A percentile compares a stretch with the other conserved stretches of the same genome.
phyloP scores from a whole-genome alignment of 2,797 vertebrate genomes.

The Distichodus sexfasciatus region DNA sequence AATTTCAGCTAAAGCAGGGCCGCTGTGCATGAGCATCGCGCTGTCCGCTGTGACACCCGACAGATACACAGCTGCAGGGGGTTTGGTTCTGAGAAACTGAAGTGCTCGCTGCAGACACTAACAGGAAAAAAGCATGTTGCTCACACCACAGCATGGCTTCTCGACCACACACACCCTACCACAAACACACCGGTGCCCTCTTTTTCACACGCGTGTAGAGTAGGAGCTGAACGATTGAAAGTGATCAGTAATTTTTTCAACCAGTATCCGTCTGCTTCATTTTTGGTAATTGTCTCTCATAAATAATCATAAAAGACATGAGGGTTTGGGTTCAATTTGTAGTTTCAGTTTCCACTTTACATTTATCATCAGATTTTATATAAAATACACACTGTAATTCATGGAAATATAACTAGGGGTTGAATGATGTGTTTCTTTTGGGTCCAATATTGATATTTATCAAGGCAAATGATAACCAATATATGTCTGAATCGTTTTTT shows the following conservation, averaged over 20 bases:
- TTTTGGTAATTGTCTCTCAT: no score
- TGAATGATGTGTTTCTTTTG: no score
- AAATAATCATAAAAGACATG: no score
- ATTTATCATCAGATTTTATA: no score
- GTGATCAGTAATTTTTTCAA: not conserved
- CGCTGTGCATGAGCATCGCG: not conserved
- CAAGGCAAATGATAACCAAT: no score
- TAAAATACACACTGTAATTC: no score
- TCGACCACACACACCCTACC: not conserved
- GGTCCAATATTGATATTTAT: no score
- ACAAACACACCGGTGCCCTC: slow-evolving; percentile 1
- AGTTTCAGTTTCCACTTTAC: no score
- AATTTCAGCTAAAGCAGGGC: not conserved
- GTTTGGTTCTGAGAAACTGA: not conserved
- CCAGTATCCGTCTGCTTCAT: no score
- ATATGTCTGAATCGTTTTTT: no score
- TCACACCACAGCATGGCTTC: slow-evolving; percentile 40
- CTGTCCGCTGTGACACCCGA: not conserved
- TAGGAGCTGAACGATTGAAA: not conserved
- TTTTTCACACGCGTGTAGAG: slow-evolving; percentile 4
- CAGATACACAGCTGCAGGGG: not conserved
- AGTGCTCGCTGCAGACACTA: not conserved
- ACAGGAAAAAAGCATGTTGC: slow-evolving; percentile 21
- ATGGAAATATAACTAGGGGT: no score
- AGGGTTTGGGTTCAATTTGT: no score